A percentile compares a stretch with the other conserved stretches of the same genome.
Conservation (phyloP, 2,888 invertebrate species). For the Agrilus cyanescens region DNA sequence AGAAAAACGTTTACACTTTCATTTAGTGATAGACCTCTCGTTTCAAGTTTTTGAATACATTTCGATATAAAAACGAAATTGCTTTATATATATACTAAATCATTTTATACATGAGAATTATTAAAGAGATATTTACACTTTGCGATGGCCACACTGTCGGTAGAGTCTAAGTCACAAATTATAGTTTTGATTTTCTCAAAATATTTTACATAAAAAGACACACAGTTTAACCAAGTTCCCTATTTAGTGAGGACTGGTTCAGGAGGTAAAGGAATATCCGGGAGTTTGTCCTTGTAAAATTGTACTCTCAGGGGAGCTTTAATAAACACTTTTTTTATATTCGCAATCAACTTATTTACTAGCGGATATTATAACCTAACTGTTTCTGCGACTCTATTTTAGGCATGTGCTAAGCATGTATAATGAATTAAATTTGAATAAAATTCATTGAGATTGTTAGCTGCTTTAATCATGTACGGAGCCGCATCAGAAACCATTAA, state of each 20-base stretch:
- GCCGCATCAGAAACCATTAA: conserved; percentile 13
- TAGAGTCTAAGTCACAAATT: too few relatives aligned
- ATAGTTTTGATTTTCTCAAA: too few relatives aligned
- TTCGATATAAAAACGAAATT: too few relatives aligned
- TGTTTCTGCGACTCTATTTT: conserved; percentile 22
- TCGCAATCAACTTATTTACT: conserved; percentile 19
- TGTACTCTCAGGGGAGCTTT: conserved; percentile 20
- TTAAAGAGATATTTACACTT: too few relatives aligned
- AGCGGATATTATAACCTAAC: conserved; percentile 16
- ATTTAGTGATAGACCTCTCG: too few relatives aligned
- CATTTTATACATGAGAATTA: too few relatives aligned
- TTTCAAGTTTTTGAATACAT: too few relatives aligned
- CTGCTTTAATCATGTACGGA: conserved; percentile 20
- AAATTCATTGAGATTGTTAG: conserved; percentile 16
- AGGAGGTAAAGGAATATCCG: conserved; percentile 20
- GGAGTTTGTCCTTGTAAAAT: conserved; percentile 20
- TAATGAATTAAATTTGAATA: conserved; percentile 21
- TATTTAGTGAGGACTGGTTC: conserved; percentile 14
- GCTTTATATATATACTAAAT: too few relatives aligned
- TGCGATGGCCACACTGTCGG: too few relatives aligned
- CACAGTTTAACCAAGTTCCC: too few relatives aligned
- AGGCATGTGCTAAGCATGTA: conserved; percentile 24
- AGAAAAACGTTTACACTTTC: too few relatives aligned
- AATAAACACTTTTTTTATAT: conserved; percentile 22
- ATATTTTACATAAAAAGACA: too few relatives aligned